phyloP scores from a whole-genome alignment of 2,888 invertebrate genomes.

The Teleogryllus oceanicus region DNA sequence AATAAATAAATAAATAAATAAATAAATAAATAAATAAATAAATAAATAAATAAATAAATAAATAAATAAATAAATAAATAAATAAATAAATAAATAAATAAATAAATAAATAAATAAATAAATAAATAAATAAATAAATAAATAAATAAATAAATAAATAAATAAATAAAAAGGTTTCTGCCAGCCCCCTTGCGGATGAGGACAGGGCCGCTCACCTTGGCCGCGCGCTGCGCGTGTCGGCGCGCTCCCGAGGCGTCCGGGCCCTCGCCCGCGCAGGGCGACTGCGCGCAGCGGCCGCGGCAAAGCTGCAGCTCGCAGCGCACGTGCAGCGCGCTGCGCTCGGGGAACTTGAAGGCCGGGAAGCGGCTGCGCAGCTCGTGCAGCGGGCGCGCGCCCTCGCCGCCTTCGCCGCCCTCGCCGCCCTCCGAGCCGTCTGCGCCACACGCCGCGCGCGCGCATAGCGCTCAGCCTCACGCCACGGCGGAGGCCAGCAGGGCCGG shows the following conservation, averaged over 20 bases:
- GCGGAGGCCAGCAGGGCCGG: no score
- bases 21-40: no score
- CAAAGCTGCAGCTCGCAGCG: slow-evolving; percentile 77
- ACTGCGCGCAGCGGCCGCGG: slow-evolving; percentile 57
- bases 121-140: no score
- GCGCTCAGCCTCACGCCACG: slow-evolving; percentile 67
- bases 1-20: no score
- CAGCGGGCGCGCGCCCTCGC: slow-evolving; percentile 48
- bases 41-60: no score
- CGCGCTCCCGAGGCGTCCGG: no score
- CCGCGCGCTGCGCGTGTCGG: background rate
- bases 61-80: no score
- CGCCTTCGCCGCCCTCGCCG: slow-evolving; percentile 65
- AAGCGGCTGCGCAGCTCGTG: slow-evolving; percentile 59
- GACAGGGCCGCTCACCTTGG: background rate
- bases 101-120: no score
- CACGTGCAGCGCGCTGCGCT: slow-evolving; percentile 70
- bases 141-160: no score
- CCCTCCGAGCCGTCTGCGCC: slow-evolving; percentile 69
- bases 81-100: no score
- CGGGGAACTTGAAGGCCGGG: slow-evolving; percentile 80
- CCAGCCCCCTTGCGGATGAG: no score
- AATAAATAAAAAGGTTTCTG: no score
- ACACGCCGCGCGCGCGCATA: slow-evolving; percentile 69
- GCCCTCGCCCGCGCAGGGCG: background rate